Evolutionary conservation across 2,888 invertebrate genomes (phyloP), one percentile per base, ranked within the genome.

Genomic region (Stomorhina lunata): DNA sequence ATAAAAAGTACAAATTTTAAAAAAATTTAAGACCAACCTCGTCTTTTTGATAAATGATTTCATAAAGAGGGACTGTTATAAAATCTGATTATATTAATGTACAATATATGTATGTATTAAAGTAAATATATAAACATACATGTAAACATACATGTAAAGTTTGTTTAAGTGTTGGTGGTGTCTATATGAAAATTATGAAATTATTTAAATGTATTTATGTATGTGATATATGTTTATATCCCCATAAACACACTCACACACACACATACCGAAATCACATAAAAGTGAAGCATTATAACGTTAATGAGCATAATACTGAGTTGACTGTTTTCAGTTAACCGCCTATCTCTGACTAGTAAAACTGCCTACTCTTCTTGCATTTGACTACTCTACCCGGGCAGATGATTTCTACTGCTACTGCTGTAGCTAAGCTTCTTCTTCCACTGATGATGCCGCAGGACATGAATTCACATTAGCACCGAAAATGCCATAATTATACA

Each of bases 391-490:
- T 32, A 12, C 37, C 37, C n/a, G 3, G 34, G 25, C n/a, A 61
- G 77, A 53, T 69, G 69, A 61, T 65, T 75, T 34, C 55, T n/a
- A 87, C 86, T 87, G 87, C 85, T 85, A 84, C 75, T 81, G 80
- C 25, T 61, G 61, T 40, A 48, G 32, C 55, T 15, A 40, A n/a
- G 43, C 29, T 53, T 27, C 57, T 66, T 17, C 34, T 53, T 66
- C 76, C 77, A 57, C 78, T 75, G 66, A 80, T 80, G 80, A 80
- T 80, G 88, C 88, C 87, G 86, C 84, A 85, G 87, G 88, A 86
- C 86, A 86, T 85, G 86, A 85, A 87, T 87, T 88, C 88, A 88
- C 88, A 88, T 88, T 88, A 88, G 87, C 88, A 87, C 86, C 88
- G 86, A 87, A 86, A 82, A 88, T 87, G 87, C 89, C 85, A 86